Conservation (phyloP, 2,113 vertebrate genomes). For the Thalassarche chlororhynchos region DNA sequence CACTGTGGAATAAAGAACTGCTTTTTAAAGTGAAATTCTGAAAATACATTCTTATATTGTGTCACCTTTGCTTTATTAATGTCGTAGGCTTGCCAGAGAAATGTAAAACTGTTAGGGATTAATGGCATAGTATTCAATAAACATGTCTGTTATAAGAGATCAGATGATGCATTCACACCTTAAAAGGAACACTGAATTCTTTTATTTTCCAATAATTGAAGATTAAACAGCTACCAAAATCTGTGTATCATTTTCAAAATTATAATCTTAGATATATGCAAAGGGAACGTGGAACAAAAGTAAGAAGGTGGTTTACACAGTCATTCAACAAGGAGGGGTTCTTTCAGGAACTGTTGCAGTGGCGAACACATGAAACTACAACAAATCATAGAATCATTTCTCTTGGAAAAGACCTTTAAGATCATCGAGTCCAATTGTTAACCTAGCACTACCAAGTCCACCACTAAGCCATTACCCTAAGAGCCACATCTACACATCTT, state of each 20-base stretch:
- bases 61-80: neutral
- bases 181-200: neutral
- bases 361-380: neutral
- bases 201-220: neutral
- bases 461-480: neutral
- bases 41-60: neutral
- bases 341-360: neutral
- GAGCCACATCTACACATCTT: fast-evolving
- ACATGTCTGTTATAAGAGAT: neutral
- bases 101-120: neutral
- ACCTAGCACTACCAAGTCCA: neutral
- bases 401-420: neutral
- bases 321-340: neutral
- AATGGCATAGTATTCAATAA: neutral
- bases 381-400: neutral
- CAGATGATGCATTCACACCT: neutral
- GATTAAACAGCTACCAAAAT: neutral
- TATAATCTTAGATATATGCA: neutral
- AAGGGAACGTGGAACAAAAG: neutral
- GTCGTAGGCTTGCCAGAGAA: neutral
- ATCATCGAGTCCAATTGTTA: neutral
- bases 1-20: neutral
- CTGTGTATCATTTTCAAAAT: neutral
- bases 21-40: neutral
- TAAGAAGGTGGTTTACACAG: neutral